Percentiles rank a stretch among this genome's conserved stretches.
Conservation (phyloP, 1,140 invertebrate species). For the Ephestia elutella region DNA sequence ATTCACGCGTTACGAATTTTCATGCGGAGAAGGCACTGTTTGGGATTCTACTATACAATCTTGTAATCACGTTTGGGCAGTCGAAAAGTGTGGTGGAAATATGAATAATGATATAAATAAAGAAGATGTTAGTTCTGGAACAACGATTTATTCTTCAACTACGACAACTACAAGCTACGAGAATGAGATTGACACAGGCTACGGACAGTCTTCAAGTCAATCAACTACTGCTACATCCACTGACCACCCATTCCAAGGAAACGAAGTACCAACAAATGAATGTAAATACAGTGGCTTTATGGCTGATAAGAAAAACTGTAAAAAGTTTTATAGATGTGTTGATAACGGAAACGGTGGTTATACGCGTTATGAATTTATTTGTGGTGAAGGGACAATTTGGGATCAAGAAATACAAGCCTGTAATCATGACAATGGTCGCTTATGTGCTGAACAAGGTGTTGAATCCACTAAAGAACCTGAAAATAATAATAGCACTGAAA, state of each 20-base stretch:
- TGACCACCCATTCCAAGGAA: background rate
- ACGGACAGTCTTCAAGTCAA: constrained; percentile 1
- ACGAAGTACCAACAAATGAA: constrained; percentile 14
- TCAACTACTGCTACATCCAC: background rate
- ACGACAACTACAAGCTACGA: constrained; percentile 6
- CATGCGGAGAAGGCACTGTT: constrained; percentile 78
- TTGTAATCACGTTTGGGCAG: constrained; percentile 77
- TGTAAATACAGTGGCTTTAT: constrained; percentile 76
- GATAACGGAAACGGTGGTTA: constrained; percentile 76
- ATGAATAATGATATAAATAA: constrained; percentile 5
- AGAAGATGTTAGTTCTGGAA: constrained; percentile 16
- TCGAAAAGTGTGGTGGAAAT: constrained; percentile 48
- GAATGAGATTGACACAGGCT: background rate
- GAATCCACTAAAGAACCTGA: constrained; percentile 20
- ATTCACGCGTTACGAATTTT: constrained; percentile 77
- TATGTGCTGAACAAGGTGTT: background rate
- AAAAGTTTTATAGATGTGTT: constrained; percentile 86
- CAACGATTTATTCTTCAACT: constrained; percentile 8
- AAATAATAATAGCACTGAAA: constrained; percentile 34
- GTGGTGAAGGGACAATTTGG: constrained; percentile 84
- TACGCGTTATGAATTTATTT: constrained; percentile 80
- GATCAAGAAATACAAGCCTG: constrained; percentile 80
- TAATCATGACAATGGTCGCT: constrained; percentile 76
- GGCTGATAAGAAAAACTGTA: constrained; percentile 76
- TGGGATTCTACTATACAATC: constrained; percentile 76